A percentile compares a stretch with the other conserved stretches of the same genome.
phyloP scores from a whole-genome alignment of 1,140 invertebrate species.

The Drosophila seguyi region DNA sequence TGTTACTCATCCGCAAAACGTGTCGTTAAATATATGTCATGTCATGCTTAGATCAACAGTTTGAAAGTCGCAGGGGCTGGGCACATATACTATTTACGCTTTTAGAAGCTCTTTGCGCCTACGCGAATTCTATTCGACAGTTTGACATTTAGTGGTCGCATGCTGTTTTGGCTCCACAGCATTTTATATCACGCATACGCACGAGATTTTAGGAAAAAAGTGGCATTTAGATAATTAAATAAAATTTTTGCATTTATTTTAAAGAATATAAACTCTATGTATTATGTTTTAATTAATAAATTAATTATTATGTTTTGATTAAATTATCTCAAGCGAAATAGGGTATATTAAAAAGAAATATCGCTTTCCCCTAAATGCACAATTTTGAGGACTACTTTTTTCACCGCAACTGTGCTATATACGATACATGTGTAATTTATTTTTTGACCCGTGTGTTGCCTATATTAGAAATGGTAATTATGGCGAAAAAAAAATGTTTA shows the following conservation, averaged over 20 bases:
- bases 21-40: conserved; percentile 5
- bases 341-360: too few species aligned
- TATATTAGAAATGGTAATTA: conserved; percentile 39
- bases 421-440: conserved; percentile 10
- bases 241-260: too few species aligned
- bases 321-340: too few species aligned
- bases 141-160: conserved; percentile 9
- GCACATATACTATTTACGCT: not conserved
- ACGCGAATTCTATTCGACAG: conserved; percentile 25
- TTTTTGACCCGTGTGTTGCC: conserved; percentile 6
- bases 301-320: too few species aligned
- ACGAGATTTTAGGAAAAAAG: not conserved
- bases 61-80: conserved; percentile 12
- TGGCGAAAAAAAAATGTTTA: conserved; percentile 30
- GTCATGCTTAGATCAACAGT: conserved; percentile 34
- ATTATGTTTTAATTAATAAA: too few species aligned
- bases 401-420: conserved; percentile 5
- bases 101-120: conserved; percentile 4
- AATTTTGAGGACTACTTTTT: not conserved
- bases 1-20: not conserved
- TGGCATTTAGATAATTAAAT: not conserved
- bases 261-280: too few species aligned
- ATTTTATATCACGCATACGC: conserved; percentile 3
- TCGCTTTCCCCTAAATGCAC: not conserved
- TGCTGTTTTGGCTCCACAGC: conserved; percentile 14